These are phyloP conservation scores for Andrena camellia DNA, from an alignment of 2,888 invertebrate genomes.

Conservation along the genomic window DNA sequence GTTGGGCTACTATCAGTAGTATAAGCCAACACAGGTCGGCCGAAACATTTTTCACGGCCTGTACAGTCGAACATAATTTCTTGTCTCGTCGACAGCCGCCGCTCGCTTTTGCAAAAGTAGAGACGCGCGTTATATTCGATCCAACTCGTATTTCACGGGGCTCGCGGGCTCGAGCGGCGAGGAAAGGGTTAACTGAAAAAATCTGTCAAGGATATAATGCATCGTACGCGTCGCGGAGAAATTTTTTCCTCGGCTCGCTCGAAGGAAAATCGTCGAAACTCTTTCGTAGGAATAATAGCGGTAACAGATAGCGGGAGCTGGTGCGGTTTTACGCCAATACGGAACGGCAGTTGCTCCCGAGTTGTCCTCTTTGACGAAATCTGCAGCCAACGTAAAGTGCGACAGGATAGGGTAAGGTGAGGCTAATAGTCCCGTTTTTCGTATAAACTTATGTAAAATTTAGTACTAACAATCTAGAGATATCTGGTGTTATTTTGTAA, in stretches of 20 bases:
- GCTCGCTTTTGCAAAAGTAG: slow-evolving; percentile 19
- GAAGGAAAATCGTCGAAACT: slow-evolving; percentile 44
- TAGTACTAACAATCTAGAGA: too few species aligned
- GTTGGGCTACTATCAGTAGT: not conserved
- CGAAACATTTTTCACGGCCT: not conserved
- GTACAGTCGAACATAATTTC: slow-evolving; percentile 10
- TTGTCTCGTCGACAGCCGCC: not conserved
- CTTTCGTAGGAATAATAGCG: slow-evolving; percentile 53
- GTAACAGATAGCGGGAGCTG: slow-evolving; percentile 45
- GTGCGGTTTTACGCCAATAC: slow-evolving; percentile 53
- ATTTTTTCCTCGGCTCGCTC: slow-evolving; percentile 6
- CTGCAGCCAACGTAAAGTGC: slow-evolving; percentile 43
- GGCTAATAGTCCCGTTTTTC: too few species aligned
- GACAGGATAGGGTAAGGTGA: too few species aligned
- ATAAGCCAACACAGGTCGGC: not conserved
- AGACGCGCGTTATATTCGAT: slow-evolving; percentile 17
- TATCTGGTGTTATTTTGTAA: too few species aligned
- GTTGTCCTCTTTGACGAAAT: slow-evolving; percentile 55
- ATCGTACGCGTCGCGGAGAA: slow-evolving; percentile 24
- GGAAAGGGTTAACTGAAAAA: slow-evolving; percentile 41
- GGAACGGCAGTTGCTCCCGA: slow-evolving; percentile 46
- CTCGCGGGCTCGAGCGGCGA: not conserved
- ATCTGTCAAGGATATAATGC: slow-evolving; percentile 47
- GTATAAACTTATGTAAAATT: too few species aligned
- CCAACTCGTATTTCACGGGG: slow-evolving; percentile 18